phyloP scores from a whole-genome alignment of 2,797 vertebrate species.

The Natrix natrix region DNA sequence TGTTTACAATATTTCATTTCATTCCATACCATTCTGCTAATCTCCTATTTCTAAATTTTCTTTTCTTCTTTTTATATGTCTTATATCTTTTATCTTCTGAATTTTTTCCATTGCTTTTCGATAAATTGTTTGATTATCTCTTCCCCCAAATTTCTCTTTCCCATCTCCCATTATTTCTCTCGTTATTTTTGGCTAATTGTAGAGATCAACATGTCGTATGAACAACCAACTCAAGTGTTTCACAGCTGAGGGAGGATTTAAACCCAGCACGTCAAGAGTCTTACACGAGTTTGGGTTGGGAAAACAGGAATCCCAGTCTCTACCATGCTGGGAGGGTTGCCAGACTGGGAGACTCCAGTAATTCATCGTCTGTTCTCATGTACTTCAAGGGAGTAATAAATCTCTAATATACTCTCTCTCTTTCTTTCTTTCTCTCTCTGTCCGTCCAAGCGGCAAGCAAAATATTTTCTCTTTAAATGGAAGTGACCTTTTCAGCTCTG shows the following conservation, averaged over 20 bases:
- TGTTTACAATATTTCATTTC: too few relatives aligned
- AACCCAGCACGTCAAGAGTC: neutral
- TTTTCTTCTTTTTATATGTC: too few relatives aligned
- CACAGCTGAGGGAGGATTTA: neutral
- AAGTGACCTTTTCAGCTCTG: neutral
- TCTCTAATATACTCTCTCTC: neutral
- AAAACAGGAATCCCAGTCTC: neutral
- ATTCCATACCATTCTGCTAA: too few relatives aligned
- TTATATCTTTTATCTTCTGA: too few relatives aligned
- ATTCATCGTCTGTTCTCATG: neutral
- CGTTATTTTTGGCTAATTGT: too few relatives aligned
- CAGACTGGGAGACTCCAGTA: neutral
- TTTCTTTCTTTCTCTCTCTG: too few relatives aligned
- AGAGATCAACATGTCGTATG: neutral
- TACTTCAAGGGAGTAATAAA: neutral
- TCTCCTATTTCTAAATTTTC: too few relatives aligned
- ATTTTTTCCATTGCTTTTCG: too few relatives aligned
- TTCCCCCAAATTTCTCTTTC: too few relatives aligned
- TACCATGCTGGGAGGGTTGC: neutral
- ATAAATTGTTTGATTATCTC: too few relatives aligned
- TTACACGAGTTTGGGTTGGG: neutral
- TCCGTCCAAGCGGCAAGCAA: neutral
- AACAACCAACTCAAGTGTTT: neutral
- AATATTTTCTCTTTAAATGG: constrained; percentile 11
- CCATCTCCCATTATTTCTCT: too few relatives aligned